These are phyloP conservation scores for Fregetta grallaria DNA, from an alignment of 2,113 vertebrate species.

Conservation along the genomic window DNA sequence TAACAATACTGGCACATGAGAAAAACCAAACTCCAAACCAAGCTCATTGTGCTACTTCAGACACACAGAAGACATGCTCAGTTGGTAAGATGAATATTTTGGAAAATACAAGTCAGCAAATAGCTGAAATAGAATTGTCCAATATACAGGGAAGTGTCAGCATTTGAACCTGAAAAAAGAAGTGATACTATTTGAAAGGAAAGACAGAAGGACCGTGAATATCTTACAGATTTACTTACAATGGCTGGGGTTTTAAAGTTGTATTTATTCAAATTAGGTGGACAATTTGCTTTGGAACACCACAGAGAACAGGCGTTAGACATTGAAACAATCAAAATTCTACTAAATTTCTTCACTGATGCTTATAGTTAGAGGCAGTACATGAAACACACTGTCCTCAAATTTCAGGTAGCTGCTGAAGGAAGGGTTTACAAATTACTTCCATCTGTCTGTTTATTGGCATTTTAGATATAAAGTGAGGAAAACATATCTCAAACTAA, in stretches of 20 bases:
- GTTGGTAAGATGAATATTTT: background rate
- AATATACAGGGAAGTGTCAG: background rate
- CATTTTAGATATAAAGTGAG: background rate
- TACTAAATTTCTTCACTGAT: background rate
- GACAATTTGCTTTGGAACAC: background rate
- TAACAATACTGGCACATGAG: background rate
- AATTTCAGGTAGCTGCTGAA: background rate
- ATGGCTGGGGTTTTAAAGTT: background rate
- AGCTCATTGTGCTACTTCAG: background rate
- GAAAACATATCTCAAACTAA: background rate
- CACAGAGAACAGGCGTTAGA: background rate
- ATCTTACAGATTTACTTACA: rapidly evolving
- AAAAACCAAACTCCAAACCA: background rate
- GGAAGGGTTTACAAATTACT: background rate
- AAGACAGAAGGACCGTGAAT: background rate
- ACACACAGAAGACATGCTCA: background rate
- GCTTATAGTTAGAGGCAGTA: background rate
- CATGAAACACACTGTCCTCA: background rate
- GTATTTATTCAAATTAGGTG: background rate
- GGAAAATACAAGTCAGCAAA: background rate
- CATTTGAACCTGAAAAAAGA: background rate
- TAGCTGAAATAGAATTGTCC: background rate
- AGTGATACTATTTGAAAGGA: background rate
- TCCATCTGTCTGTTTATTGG: background rate
- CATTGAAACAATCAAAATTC: background rate